Evolutionary conservation across 2,888 invertebrate species (phyloP), one percentile per base, ranked within the genome.

Genomic region (Dryobotodes eremita): DNA sequence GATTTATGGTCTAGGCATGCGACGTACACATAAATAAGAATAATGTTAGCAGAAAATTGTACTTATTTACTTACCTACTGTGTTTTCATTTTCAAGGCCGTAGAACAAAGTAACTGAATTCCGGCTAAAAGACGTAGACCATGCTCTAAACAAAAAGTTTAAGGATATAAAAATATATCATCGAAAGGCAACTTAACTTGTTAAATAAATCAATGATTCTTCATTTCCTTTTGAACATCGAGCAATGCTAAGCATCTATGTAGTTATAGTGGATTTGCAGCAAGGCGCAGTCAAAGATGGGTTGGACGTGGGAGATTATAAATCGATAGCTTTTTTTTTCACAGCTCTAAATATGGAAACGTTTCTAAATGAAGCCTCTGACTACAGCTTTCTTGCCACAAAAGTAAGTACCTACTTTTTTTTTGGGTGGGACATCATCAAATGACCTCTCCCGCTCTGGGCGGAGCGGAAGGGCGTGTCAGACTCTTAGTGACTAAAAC

Each of bases 1-100:
- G 79, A 88, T 88, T 86, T 88, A 88, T 88, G 50, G 64, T 61
- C 62, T 79, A 86, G 71, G 66, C 75, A 80, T 65, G 76, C 61
- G 72, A 74, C n/a, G 69, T 59, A 57, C 65, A 80, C 79, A 80
- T 86, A 86, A 85, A 80, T 84, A 86, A 82, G 75, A 79, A 82
- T 78, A 82, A 74, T n/a, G 46, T 75, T 81, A 53, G 57, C 13
- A 8, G 61, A 75, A 70, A 84, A 74, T 48, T 66, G 57, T 64
- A 71, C 50, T 53, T 71, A 71, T 23, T 57, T 57, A 75, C 42
- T 76, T 71, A 50, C 26, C 20, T 36, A 48, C 23, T 59, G 68
- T 72, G 31, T 59, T 72, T 75, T 80, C 4, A 13, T 59, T 71
- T 75, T 61, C n/a, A 15, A 17, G 36, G 6, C 17, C 11, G 20